Base-by-base conservation (phyloP, 2,888 invertebrate genomes). In the Ethmia dodecea region DNA sequence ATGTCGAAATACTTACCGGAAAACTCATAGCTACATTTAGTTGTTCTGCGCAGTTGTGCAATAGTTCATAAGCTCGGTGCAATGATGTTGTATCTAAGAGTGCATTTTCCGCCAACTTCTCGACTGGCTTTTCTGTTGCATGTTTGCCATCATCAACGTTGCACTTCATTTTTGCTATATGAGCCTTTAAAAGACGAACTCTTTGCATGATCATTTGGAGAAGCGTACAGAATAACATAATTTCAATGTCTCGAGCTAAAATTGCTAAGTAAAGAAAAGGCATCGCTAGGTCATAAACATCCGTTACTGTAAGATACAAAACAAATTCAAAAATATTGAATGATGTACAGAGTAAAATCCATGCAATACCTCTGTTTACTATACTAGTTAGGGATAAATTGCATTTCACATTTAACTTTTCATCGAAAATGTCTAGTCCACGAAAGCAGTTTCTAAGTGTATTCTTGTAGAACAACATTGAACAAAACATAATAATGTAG, bases 121-220 rank as follows among this genome's bases (percentile, higher is more conserved):
- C 72, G 14, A 70, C 39, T 50, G 55, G 52, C 52, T 8, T 40
- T 34, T 3, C 8, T 41, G 16, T 37, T 43, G 35, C 44, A 49
- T 13, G 29, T 33, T 29, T 42, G 40, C 6, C n/a, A n/a, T 31
- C 40, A 20, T 53, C 53, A 0, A 31, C 25, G 25, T 43, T 31
- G 40, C 67, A 67, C 5, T n/a, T n/a, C n/a, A 54, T 29, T 41
- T 70, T 72, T 1, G 31, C 26, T 14, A 71, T 56, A 42, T 75
- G 77, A 12, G 58, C 65, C 52, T 67, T 76, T 5, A 80, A 24
- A 16, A 80, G 37, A 5, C 55, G 38, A n/a, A 78, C 51, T 44
- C 80, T 54, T 2, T 45, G 41, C 26, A 60, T 55, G 40, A 77
- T 58, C 13, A 52, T 49, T 31, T 56, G 45, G 0, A 78, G 45